These are phyloP conservation scores for Drosophila koepferae DNA, from an alignment of 2,888 invertebrate species.

Conservation along the genomic window DNA sequence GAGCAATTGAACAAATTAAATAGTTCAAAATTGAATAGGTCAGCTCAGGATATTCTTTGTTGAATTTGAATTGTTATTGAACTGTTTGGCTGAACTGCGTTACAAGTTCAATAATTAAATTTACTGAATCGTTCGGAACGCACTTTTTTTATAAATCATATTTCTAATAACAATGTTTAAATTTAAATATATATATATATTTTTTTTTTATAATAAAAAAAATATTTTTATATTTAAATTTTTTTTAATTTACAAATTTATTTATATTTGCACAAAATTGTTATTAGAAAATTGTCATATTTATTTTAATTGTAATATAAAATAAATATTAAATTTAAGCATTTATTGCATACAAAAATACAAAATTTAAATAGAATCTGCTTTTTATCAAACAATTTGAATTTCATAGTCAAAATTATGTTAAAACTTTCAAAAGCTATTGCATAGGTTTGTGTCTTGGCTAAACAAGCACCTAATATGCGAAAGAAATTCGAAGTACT, in stretches of 20 bases:
- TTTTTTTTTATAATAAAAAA: no score
- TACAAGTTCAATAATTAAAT: background rate
- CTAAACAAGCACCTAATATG: background rate
- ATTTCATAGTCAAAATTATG: background rate
- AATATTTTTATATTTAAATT: no score
- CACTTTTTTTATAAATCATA: no score
- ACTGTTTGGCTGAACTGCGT: background rate
- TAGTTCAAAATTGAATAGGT: background rate
- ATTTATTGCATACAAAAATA: background rate
- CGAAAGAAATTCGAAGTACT: background rate
- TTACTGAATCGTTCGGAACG: no score
- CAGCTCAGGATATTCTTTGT: background rate
- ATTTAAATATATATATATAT: no score
- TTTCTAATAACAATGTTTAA: no score
- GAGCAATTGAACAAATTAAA: background rate
- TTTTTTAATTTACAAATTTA: no score
- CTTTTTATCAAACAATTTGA: background rate
- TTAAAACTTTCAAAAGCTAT: background rate
- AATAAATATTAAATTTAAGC: no score
- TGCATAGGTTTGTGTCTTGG: slow-evolving; percentile 19
- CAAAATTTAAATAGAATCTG: background rate
- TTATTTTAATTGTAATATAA: no score
- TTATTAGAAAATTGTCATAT: no score
- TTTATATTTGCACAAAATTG: no score
- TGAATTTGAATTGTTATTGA: no score